Conservation (phyloP, 2,888 invertebrate species). For the Pristionchus arcanus region DNA sequence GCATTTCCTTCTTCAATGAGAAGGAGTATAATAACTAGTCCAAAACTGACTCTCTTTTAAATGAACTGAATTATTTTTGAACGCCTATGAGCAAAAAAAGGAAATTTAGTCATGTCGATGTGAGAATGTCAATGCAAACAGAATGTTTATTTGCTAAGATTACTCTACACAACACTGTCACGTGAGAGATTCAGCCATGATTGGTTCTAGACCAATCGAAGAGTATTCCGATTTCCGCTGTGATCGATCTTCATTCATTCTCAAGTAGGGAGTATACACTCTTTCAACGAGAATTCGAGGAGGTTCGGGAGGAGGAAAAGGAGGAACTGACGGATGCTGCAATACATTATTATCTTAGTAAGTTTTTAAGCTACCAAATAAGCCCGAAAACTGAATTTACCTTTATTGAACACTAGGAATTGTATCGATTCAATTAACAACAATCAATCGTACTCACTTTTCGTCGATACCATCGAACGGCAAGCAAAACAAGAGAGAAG, state of each 20-base stretch:
- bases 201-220: background rate
- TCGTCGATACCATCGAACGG: slow-evolving; percentile 22
- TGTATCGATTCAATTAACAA: background rate
- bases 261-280: background rate
- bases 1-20: background rate
- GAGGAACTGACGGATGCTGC: slow-evolving; percentile 6
- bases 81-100: too few species aligned
- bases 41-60: background rate
- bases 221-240: background rate
- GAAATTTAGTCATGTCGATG: too few species aligned
- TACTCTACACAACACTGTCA: background rate
- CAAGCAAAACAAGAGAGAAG: background rate
- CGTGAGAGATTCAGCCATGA: background rate
- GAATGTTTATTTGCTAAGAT: background rate
- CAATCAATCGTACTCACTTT: background rate
- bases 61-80: background rate
- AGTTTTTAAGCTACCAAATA: background rate
- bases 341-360: background rate
- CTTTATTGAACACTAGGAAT: too few species aligned
- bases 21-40: background rate
- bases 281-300: background rate
- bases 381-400: too few species aligned
- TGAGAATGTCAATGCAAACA: background rate
- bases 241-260: background rate
- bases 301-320: background rate